Percentiles rank a stretch among this genome's conserved stretches.
Conservation (phyloP, 2,888 invertebrate genomes). For the Omphaloscelis lunosa region DNA sequence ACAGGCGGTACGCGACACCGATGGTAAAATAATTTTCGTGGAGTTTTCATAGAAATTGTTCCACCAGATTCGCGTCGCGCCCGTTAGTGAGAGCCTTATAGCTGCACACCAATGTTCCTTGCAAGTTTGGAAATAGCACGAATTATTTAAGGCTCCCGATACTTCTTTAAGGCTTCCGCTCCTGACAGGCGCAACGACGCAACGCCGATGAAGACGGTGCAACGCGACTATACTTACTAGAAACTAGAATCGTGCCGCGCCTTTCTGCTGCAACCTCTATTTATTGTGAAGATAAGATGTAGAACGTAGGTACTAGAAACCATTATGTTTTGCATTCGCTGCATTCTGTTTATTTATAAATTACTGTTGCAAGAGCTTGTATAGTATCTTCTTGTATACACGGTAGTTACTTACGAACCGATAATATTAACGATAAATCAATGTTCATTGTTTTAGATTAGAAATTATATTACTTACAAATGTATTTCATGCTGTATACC, state of each 20-base stretch:
- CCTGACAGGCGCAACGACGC: too few relatives aligned
- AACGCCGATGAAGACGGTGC: too few relatives aligned
- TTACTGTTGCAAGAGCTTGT: constrained; percentile 16
- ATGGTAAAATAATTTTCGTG: too few relatives aligned
- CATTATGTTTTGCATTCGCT: constrained; percentile 29
- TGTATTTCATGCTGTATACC: constrained; percentile 47
- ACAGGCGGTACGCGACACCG: too few relatives aligned
- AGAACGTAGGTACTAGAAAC: constrained; percentile 1
- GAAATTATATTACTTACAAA: constrained; percentile 55
- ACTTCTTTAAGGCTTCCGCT: too few relatives aligned
- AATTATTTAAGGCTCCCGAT: too few relatives aligned
- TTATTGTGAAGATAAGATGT: constrained; percentile 1
- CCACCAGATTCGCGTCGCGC: too few relatives aligned
- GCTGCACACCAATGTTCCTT: not conserved
- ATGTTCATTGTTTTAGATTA: constrained; percentile 57
- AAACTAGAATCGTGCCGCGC: too few relatives aligned
- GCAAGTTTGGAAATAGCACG: not conserved
- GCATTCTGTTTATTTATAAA: constrained; percentile 31
- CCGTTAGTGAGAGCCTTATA: too few relatives aligned
- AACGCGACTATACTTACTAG: too few relatives aligned
- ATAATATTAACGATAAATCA: constrained; percentile 54
- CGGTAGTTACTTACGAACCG: constrained; percentile 36
- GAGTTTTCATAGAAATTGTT: too few relatives aligned
- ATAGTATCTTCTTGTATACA: constrained; percentile 34
- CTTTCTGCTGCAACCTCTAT: not conserved